Conservation (phyloP, 2,888 invertebrate genomes). For the Iphiclides podalirius region DNA sequence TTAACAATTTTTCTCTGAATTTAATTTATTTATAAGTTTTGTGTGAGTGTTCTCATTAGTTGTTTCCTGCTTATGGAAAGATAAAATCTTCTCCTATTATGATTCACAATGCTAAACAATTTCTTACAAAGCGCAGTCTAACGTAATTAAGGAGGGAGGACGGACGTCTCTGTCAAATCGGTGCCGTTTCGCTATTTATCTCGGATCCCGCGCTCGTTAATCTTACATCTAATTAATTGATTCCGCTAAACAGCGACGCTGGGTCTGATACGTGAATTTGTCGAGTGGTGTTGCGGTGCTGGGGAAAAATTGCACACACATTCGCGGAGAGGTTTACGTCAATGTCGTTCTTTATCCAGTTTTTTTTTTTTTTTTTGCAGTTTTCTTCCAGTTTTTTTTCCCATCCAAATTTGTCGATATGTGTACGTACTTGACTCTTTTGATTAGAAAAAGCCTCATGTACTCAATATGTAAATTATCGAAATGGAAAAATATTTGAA, state of each 20-base stretch:
- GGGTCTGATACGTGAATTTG: not conserved
- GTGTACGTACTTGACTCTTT: too few relatives aligned
- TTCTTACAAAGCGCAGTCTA: constrained; percentile 2
- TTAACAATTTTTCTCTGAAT: too few relatives aligned
- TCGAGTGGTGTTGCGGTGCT: not conserved
- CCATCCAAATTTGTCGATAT: too few relatives aligned
- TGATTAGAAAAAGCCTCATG: too few relatives aligned
- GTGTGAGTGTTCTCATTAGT: too few relatives aligned
- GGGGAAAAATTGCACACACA: not conserved
- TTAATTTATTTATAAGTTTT: too few relatives aligned
- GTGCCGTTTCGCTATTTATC: constrained; percentile 10
- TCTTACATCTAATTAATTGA: constrained; percentile 24
- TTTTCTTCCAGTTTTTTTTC: too few relatives aligned
- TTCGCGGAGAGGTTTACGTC: too few relatives aligned
- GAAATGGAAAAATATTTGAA: too few relatives aligned
- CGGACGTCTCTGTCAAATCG: constrained; percentile 12
- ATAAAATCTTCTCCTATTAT: not conserved
- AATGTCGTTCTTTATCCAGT: too few relatives aligned
- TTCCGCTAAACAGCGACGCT: constrained; percentile 2
- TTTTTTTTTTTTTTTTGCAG: too few relatives aligned
- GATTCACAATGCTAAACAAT: not conserved
- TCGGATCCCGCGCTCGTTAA: constrained; percentile 14
- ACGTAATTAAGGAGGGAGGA: constrained; percentile 10
- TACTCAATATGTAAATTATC: too few relatives aligned
- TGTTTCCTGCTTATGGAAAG: not conserved